phyloP scores from a whole-genome alignment of 2,888 invertebrate species.

The Eupeodes latifasciatus region DNA sequence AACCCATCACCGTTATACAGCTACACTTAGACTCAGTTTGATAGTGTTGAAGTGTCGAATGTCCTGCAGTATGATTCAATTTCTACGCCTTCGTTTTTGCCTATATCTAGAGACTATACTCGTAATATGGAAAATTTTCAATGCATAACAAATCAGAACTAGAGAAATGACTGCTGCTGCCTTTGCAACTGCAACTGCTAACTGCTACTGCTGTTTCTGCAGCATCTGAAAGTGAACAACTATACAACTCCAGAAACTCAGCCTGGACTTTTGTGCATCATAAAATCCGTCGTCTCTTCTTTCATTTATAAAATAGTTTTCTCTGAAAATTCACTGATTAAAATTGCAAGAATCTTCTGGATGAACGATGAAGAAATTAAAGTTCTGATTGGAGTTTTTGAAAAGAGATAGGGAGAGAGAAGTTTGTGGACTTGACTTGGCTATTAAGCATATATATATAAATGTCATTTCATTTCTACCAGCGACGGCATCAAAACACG shows the following conservation, averaged over 20 bases:
- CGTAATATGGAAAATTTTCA: conserved; percentile 52
- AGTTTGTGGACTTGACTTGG: conserved; percentile 6
- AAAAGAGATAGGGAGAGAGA: neutral
- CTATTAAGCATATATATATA: neutral
- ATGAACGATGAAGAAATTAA: conserved; percentile 60
- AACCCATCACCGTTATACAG: neutral
- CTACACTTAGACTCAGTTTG: neutral
- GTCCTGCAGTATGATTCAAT: conserved; percentile 67
- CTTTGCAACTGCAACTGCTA: neutral
- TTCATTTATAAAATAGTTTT: conserved; percentile 38
- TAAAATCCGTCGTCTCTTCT: neutral
- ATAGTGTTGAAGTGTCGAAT: conserved; percentile 16
- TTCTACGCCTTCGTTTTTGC: conserved; percentile 20
- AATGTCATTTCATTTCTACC: neutral
- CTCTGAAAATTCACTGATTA: conserved; percentile 56
- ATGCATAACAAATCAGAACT: conserved; percentile 68
- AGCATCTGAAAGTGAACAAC: conserved; percentile 54
- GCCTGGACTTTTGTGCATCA: conserved; percentile 36
- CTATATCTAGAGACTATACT: neutral
- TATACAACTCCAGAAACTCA: neutral
- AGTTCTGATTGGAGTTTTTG: conserved; percentile 65
- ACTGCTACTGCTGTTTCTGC: conserved; percentile 25
- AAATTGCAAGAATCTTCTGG: conserved; percentile 60
- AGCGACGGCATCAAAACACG: neutral
- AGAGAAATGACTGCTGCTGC: conserved; percentile 49